These are phyloP conservation scores for Misgurnus mizolepis DNA, from an alignment of 2,113 vertebrate species.

Conservation along the genomic window DNA sequence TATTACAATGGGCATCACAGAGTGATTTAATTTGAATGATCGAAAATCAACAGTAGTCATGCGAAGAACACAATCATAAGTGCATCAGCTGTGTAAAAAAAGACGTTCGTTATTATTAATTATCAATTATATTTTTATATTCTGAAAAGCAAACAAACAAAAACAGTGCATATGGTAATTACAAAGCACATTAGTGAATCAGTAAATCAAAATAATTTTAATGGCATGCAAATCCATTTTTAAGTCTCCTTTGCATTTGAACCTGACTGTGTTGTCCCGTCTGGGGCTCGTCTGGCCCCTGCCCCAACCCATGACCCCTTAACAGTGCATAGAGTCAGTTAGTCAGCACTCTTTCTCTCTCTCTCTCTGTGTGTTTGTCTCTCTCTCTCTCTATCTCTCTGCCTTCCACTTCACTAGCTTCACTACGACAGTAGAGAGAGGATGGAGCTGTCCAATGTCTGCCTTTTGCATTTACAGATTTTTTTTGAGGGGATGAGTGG, in stretches of 20 bases:
- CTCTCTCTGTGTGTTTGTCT: neutral
- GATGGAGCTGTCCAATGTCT: neutral
- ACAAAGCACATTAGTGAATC: neutral
- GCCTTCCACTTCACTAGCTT: constrained; percentile 5
- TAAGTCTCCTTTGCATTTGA: constrained; percentile 41
- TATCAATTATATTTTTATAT: neutral
- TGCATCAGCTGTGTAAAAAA: constrained; percentile 11
- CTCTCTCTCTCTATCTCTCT: neutral
- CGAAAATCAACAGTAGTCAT: constrained; percentile 62
- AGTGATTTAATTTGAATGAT: constrained; percentile 62
- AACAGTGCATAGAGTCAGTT: constrained; percentile 54
- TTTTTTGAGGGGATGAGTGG: neutral
- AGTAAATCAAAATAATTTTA: neutral
- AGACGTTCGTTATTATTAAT: neutral
- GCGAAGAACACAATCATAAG: constrained; percentile 59
- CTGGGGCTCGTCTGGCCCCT: constrained; percentile 49
- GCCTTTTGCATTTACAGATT: neutral
- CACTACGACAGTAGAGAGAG: neutral
- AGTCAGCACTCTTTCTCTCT: constrained; percentile 44
- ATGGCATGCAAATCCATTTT: too few relatives aligned
- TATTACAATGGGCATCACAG: constrained; percentile 67
- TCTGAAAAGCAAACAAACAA: neutral
- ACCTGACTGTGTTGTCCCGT: constrained; percentile 46
- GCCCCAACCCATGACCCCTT: constrained; percentile 57
- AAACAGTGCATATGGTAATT: neutral